Evolutionary conservation across 1,140 invertebrate species (phyloP), one percentile per base, ranked within the genome.

Genomic region (Macrotrachela quadricornifera): DNA sequence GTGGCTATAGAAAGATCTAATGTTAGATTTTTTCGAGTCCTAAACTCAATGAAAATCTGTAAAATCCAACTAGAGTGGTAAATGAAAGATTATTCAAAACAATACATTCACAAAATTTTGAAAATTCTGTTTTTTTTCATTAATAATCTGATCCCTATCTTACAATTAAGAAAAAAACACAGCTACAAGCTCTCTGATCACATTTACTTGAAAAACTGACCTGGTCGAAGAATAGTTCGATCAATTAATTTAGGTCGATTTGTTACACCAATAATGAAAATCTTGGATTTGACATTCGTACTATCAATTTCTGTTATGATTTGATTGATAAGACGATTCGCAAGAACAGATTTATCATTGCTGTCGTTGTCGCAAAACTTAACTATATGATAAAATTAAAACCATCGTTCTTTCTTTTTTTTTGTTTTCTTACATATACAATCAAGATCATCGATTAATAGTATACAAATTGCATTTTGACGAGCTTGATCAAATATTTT

Each of bases 251-350:
- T 92, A 58, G 72, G 76, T 56, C 76, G 63, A 72, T 88, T 90
- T 15, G 85, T 90, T 36, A 85, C 85, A 68, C 90, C 94, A 70
- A 99, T 99, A 58, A 99, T 97, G 65, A 99, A 99, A 2, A 99
- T 92, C 69, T 99, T 99, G 71, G 99, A 99, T 75, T 99, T 99
- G 17, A 88, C 84, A 18, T 86, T 85, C 92, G 99, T 99, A 60
- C 94, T 92, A 69, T 99, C 94, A 92, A 99, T 99, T 75, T 99
- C 94, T 15, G 92, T 99, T 45, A 99, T 75, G 63, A 99, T 87
- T 76, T 99, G 92, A 73, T 99, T 99, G 68, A 99, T 99, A 16
- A 99, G 92, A 59, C 94, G 77, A 73, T 99, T 92, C 21, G 91
- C 92, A 73, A 97, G 92, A 42, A 90, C 91, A 46, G 88, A 80